Evolutionary conservation across 2,888 invertebrate species (phyloP).

Genomic region (Xestia ashworthii): DNA sequence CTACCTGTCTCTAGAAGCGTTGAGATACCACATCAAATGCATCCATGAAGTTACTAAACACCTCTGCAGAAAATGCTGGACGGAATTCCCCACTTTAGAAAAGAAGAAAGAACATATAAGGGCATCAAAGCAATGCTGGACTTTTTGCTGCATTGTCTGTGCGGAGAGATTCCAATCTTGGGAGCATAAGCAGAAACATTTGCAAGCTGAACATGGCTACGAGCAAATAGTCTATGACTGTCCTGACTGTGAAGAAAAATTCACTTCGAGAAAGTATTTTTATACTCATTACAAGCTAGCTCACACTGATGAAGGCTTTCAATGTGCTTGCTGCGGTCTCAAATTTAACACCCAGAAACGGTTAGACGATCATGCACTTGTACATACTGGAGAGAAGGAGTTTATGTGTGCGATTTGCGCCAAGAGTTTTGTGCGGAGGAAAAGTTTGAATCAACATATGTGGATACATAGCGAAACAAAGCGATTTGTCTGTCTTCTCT

Average conservation of each 20-base stretch:
- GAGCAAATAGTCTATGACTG: slow-evolving; percentile 76
- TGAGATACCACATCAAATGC: slow-evolving; percentile 82
- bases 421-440: slow-evolving; percentile 88
- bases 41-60: slow-evolving; percentile 76
- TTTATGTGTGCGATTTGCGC: slow-evolving; percentile 85
- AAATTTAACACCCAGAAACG: slow-evolving; percentile 76
- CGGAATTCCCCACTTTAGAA: slow-evolving; percentile 76
- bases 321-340: slow-evolving; percentile 80
- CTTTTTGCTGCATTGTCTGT: slow-evolving; percentile 80
- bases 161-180: slow-evolving; percentile 83
- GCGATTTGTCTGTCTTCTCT: slow-evolving; percentile 79
- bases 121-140: slow-evolving; percentile 78
- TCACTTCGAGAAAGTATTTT: slow-evolving; percentile 75
- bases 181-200: slow-evolving; percentile 82
- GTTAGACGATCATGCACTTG: slow-evolving; percentile 83
- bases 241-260: slow-evolving; percentile 79
- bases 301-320: slow-evolving; percentile 79
- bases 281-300: slow-evolving; percentile 80
- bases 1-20: slow-evolving; percentile 79
- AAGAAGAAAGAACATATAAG: slow-evolving; percentile 78
- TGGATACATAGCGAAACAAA: slow-evolving; percentile 84
- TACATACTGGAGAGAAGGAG: slow-evolving; percentile 87
- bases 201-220: slow-evolving; percentile 75
- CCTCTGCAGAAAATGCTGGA: slow-evolving; percentile 83
- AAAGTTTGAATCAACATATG: slow-evolving; percentile 84